These are phyloP conservation scores for Plotosus lineatus DNA, from an alignment of 2,113 vertebrate species.

Conservation along the genomic window DNA sequence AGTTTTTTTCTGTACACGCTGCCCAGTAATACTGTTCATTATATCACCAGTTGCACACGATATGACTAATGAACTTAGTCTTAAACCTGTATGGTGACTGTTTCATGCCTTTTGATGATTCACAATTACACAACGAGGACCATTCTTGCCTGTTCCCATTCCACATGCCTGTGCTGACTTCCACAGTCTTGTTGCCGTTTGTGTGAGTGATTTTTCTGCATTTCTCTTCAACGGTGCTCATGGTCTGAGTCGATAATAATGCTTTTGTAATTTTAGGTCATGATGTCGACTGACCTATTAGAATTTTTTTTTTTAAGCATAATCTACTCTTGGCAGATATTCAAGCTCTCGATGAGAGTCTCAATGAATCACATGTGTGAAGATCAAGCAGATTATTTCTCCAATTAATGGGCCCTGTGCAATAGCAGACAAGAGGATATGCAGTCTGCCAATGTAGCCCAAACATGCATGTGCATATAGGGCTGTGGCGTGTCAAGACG, in stretches of 20 bases:
- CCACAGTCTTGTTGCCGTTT: not conserved
- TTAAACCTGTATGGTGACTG: not conserved
- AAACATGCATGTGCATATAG: constrained; percentile 31
- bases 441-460: constrained; percentile 28
- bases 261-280: constrained; percentile 36
- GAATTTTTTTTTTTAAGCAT: constrained; percentile 45
- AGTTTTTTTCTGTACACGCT: no score
- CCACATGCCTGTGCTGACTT: not conserved
- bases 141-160: not conserved
- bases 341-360: constrained; percentile 41
- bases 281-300: constrained; percentile 34
- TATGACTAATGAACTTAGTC: not conserved
- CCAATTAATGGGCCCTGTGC: constrained; percentile 49
- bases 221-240: not conserved
- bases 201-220: not conserved
- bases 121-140: not conserved
- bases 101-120: not conserved
- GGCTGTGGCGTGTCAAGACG: no score
- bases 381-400: constrained; percentile 59
- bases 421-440: constrained; percentile 47
- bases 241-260: constrained; percentile 28
- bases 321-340: constrained; percentile 50
- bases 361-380: constrained; percentile 54
- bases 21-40: no score
- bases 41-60: not conserved